A percentile compares a stretch with the other conserved stretches of the same genome.
Conservation (phyloP, 1,140 invertebrate species). For the Cardiocondyla obscurior region DNA sequence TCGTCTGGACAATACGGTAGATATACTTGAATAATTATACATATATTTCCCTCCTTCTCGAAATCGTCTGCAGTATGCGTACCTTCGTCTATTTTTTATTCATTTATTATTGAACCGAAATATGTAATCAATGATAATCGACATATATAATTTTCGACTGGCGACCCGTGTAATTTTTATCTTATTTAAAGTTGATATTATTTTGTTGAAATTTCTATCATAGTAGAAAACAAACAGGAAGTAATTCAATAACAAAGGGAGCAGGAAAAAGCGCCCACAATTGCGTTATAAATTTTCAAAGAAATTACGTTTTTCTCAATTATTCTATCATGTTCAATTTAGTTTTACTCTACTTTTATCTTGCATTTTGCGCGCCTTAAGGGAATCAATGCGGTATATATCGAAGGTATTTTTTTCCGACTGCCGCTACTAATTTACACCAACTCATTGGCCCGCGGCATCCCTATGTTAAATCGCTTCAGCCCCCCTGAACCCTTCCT, state of each 20-base stretch:
- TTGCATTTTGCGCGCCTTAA: background rate
- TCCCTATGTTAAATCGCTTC: conserved; percentile 68
- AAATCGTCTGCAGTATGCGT: background rate
- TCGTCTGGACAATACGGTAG: conserved; percentile 4
- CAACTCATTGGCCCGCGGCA: conserved; percentile 50
- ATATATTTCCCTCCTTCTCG: background rate
- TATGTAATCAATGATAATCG: too few relatives aligned
- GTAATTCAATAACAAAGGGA: background rate
- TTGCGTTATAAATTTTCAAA: background rate
- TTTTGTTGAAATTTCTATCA: background rate
- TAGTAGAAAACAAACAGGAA: background rate
- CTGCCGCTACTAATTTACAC: conserved; percentile 71
- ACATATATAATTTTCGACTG: too few relatives aligned
- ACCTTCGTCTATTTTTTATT: background rate
- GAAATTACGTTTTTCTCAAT: background rate
- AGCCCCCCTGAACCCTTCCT: background rate
- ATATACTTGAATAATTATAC: conserved; percentile 5
- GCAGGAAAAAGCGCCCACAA: background rate
- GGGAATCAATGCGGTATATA: conserved; percentile 44
- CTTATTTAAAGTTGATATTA: background rate
- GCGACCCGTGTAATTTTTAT: background rate
- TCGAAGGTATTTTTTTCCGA: conserved; percentile 56
- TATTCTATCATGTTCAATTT: background rate
- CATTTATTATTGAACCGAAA: background rate
- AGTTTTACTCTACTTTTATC: background rate